Percentiles rank a stretch among this genome's conserved stretches.
These are phyloP conservation scores for Holacanthella duospinosa DNA, from an alignment of 2,888 invertebrate genomes.

Conservation along the genomic window DNA sequence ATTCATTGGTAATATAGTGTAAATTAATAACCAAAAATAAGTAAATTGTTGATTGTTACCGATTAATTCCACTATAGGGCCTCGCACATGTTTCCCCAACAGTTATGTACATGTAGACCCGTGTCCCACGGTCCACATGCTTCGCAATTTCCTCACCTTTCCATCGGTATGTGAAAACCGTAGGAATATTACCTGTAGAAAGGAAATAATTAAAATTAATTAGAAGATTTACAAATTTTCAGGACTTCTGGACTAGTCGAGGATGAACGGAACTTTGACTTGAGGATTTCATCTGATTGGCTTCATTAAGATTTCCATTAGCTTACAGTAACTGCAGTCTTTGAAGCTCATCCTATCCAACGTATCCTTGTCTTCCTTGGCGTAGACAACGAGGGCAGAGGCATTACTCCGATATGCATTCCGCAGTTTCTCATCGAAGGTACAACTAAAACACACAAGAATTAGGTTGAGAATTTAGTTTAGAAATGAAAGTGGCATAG, in stretches of 20 bases:
- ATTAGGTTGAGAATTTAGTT: conserved; percentile 1
- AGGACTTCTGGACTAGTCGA: too few species aligned
- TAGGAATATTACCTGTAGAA: conserved; percentile 72
- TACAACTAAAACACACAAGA: conserved; percentile 49
- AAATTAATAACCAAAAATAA: too few species aligned
- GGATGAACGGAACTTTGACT: neutral
- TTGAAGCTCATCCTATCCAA: conserved; percentile 68
- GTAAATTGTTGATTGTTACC: conserved; percentile 45
- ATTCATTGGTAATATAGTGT: too few species aligned
- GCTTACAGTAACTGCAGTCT: conserved; percentile 36
- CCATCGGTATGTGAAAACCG: conserved; percentile 68
- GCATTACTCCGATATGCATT: conserved; percentile 65
- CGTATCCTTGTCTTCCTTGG: conserved; percentile 56
- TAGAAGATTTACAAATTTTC: neutral
- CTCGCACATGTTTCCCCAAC: conserved; percentile 53
- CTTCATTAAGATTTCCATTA: too few species aligned
- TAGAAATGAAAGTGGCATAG: neutral
- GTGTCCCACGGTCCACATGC: conserved; percentile 57
- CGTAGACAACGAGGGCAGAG: conserved; percentile 69
- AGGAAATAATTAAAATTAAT: conserved; percentile 35
- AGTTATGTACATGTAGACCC: conserved; percentile 58
- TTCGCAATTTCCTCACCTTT: conserved; percentile 63
- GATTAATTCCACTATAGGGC: conserved; percentile 59
- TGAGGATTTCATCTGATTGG: too few species aligned
- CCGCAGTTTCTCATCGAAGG: conserved; percentile 69